These are phyloP conservation scores for Gallirallus australis DNA, from an alignment of 2,797 vertebrate species.

Conservation along the genomic window DNA sequence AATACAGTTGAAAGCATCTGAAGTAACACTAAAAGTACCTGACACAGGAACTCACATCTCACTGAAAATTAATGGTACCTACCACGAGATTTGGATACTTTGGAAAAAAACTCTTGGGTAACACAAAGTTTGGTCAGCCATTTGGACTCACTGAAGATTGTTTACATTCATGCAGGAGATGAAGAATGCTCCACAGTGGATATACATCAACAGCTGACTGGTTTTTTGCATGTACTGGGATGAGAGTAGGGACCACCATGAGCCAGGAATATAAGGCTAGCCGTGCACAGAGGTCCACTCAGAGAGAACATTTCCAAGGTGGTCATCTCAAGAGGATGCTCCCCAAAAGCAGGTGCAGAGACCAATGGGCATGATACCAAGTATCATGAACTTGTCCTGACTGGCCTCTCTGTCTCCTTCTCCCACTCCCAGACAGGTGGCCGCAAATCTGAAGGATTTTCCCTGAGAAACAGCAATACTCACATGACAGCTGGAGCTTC, in stretches of 20 bases:
- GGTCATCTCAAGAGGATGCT: background rate
- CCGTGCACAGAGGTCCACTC: background rate
- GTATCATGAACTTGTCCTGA: rapidly evolving
- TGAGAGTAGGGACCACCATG: background rate
- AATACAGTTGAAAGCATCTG: background rate
- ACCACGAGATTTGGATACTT: background rate
- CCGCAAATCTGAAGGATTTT: background rate
- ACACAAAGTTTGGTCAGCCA: background rate
- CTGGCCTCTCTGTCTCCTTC: background rate
- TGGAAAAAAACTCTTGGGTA: background rate
- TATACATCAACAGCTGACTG: background rate
- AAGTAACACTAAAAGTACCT: background rate
- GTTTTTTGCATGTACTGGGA: background rate
- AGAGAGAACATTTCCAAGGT: background rate
- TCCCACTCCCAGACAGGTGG: background rate
- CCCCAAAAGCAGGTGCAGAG: background rate
- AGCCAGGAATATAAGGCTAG: background rate
- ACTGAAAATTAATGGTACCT: background rate
- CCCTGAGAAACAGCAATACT: background rate
- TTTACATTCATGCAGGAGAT: background rate
- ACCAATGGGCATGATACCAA: background rate
- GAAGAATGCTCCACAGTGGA: background rate
- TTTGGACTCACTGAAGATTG: background rate
- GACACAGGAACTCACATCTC: background rate
- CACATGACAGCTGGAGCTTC: background rate